Evolutionary conservation across 92 coral and sea anemone species (phyloP).

Genomic region (Epizoanthus fatuus): DNA sequence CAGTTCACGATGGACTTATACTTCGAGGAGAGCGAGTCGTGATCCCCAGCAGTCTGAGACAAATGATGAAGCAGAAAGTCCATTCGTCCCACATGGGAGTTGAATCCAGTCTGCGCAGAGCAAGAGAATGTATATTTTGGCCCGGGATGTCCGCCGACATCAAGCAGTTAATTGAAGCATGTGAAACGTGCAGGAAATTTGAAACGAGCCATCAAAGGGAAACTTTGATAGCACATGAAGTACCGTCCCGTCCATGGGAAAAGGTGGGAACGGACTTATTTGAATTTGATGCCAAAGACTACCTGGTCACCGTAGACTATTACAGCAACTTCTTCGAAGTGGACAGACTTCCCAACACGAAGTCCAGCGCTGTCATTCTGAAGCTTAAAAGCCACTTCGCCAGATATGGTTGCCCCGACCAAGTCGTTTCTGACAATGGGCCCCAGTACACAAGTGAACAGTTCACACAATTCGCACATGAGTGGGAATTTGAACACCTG

Average conservation of each 20-base stretch:
- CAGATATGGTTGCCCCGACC: constrained; percentile 36
- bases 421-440: constrained; percentile 5
- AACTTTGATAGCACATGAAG: constrained; percentile 46
- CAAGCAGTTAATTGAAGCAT: constrained; percentile 54
- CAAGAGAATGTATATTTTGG: constrained; percentile 65
- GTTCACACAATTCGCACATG: background rate
- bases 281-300: background rate
- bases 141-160: constrained; percentile 61
- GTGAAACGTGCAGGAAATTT: constrained; percentile 57
- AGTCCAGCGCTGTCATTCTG: constrained; percentile 16
- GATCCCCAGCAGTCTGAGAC: constrained; percentile 37
- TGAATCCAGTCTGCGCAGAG: constrained; percentile 60
- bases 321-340: constrained; percentile 46
- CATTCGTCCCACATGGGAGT: constrained; percentile 52
- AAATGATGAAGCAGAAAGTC: constrained; percentile 44
- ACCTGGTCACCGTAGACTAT: constrained; percentile 49
- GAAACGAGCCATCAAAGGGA: constrained; percentile 55
- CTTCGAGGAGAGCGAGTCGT: constrained; percentile 61
- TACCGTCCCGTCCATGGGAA: constrained; percentile 44
- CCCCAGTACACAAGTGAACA: background rate
- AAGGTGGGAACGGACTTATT: constrained; percentile 42
- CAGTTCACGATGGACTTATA: constrained; percentile 60
- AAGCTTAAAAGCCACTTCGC: constrained; percentile 38
- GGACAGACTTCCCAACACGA: constrained; percentile 10
- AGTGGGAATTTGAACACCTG: constrained; percentile 4